These are phyloP conservation scores for Hydropsyche betteni DNA, from an alignment of 2,888 invertebrate genomes.

Conservation along the genomic window DNA sequence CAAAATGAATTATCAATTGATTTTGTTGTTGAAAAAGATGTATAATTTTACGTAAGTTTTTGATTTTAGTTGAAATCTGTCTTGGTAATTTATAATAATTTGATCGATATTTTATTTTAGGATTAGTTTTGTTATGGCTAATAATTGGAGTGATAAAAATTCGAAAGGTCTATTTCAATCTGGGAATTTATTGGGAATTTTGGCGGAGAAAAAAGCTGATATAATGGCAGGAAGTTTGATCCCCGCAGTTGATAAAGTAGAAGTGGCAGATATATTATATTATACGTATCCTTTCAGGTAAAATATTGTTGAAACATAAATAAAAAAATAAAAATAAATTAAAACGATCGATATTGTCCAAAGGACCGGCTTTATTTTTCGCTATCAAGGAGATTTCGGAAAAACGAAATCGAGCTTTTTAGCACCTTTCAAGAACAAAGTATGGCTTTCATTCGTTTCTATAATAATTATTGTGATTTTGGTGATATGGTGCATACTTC, in stretches of 20 bases:
- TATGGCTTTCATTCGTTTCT: constrained; percentile 44
- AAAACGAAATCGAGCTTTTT: constrained; percentile 42
- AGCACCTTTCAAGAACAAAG: constrained; percentile 42
- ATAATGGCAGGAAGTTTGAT: constrained; percentile 48
- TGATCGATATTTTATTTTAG: constrained; percentile 33
- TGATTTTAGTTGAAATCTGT: neutral
- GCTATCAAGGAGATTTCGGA: constrained; percentile 47
- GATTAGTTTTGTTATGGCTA: constrained; percentile 45
- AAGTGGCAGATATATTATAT: constrained; percentile 45
- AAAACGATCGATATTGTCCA: neutral
- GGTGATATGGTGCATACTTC: constrained; percentile 43
- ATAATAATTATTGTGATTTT: constrained; percentile 38
- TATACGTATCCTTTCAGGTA: constrained; percentile 51
- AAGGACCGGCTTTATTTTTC: constrained; percentile 49
- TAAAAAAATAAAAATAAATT: too few relatives aligned
- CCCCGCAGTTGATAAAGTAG: constrained; percentile 44
- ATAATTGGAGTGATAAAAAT: constrained; percentile 51
- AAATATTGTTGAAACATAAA: neutral
- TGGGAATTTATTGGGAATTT: constrained; percentile 48
- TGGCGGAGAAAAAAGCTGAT: constrained; percentile 49
- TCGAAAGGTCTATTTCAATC: constrained; percentile 47
- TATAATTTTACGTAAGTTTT: constrained; percentile 50
- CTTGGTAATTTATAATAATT: neutral
- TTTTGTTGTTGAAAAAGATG: constrained; percentile 41
- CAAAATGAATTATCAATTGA: constrained; percentile 47